These are phyloP conservation scores for Copsychus sechellarum DNA, from an alignment of 2,113 vertebrate species.

Conservation along the genomic window DNA sequence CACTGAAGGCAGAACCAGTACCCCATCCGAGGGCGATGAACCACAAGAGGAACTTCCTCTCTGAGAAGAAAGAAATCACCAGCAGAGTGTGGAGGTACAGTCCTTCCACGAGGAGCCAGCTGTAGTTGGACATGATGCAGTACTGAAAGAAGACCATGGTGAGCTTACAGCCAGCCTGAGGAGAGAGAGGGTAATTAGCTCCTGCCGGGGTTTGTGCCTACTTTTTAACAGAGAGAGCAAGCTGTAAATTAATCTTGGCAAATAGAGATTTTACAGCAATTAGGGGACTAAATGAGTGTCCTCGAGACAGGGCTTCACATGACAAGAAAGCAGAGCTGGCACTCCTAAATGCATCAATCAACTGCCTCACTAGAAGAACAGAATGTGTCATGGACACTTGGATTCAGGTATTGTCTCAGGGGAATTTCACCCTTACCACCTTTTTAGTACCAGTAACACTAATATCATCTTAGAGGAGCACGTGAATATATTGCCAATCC, in stretches of 20 bases:
- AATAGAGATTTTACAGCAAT: not conserved
- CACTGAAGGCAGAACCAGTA: constrained; percentile 65
- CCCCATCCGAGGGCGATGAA: constrained; percentile 92
- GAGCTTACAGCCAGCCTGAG: constrained; percentile 87
- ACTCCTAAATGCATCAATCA: not conserved
- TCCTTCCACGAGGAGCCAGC: constrained; percentile 92
- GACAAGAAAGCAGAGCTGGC: not conserved
- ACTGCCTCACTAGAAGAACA: not conserved
- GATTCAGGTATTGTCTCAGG: not conserved
- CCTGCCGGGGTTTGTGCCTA: not conserved
- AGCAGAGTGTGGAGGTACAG: constrained; percentile 92
- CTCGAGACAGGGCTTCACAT: not conserved
- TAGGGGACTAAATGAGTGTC: not conserved
- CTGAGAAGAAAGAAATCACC: constrained; percentile 87
- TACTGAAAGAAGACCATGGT: constrained; percentile 91
- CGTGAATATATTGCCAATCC: accelerated
- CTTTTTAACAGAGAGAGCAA: not conserved
- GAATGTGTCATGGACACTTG: not conserved
- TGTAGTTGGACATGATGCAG: constrained; percentile 93
- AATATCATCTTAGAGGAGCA: not conserved
- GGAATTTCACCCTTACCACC: not conserved
- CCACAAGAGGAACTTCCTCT: constrained; percentile 84
- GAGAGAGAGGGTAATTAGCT: constrained; percentile 57
- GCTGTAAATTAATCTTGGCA: not conserved
- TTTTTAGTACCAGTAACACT: not conserved